A percentile compares a stretch with the other conserved stretches of the same genome.
phyloP scores from a whole-genome alignment of 37 sponge, comb jelly and placozoan species.

The Petrosia ficiformis region DNA sequence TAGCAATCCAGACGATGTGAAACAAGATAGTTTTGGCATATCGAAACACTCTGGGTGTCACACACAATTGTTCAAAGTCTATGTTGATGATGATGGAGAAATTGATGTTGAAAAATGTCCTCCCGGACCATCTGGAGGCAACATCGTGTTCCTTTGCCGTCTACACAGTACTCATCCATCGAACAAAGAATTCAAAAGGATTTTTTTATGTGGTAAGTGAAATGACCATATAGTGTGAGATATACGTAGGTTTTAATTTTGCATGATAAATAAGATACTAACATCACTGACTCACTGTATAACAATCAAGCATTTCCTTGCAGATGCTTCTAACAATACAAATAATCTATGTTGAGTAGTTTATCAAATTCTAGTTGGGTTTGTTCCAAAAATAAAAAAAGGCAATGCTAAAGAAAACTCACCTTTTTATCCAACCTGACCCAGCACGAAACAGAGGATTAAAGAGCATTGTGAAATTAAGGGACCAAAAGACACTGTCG shows the following conservation, averaged over 20 bases:
- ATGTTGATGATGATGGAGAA: constrained; percentile 6
- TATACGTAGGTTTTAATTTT: no score
- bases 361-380: constrained; percentile 35
- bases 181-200: constrained; percentile 29
- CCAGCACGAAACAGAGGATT: constrained; percentile 23
- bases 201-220: constrained; percentile 40
- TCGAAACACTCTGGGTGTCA: constrained; percentile 20
- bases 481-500: constrained; percentile 41
- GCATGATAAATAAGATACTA: no score
- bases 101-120: constrained; percentile 35
- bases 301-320: neutral
- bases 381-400: constrained; percentile 11
- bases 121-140: constrained; percentile 27
- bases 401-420: constrained; percentile 37
- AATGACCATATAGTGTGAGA: neutral
- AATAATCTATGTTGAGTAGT: constrained; percentile 44
- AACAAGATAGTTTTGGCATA: constrained; percentile 4
- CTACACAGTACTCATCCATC: constrained; percentile 48
- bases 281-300: neutral
- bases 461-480: constrained; percentile 14
- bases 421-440: constrained; percentile 56
- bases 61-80: neutral
- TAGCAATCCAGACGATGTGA: constrained; percentile 6
- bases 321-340: constrained; percentile 30
- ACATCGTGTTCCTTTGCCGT: constrained; percentile 38